Base-by-base conservation (phyloP, 2,113 vertebrate genomes). In the Bubo blakistoni region DNA sequence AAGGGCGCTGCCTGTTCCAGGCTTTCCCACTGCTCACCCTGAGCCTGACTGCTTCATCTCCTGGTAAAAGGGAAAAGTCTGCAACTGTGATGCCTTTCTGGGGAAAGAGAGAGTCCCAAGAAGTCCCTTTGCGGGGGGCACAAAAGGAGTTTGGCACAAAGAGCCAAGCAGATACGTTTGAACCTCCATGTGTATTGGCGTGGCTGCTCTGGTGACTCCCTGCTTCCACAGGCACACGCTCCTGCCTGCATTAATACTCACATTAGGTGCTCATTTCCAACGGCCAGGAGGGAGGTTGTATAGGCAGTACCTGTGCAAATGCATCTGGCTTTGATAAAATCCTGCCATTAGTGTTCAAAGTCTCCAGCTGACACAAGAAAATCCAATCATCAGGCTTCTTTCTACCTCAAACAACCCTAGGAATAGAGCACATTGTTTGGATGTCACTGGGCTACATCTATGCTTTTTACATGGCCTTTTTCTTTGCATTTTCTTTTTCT, bases 381-480 rank as follows among this genome's bases (percentile, higher is more conserved):
- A 96, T 42, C 19, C 82, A 83, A 32, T 65, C 65, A 85, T 66
- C 16, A 55, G 72, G 42, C 25, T 88, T 40, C 44, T 90, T 92
- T 93, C 95, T 71, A 87, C 92, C 94, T 96, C 90, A 93, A 72
- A 88, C 73, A 94, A 95, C 82, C 78, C 83, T 26, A 78, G 91
- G 91, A 95, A 81, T 77, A 77, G 51, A 90, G 32, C 74, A 80
- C 44, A 29, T 73, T 58, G 65, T 94, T 91, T 91, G 93, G 80
- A 67, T 1, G 1, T 90, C 72, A 44, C 47, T 38, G 94, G 81
- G 77, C 74, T 92, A 36, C 65, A 65, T 51, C 77, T 34, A 2
- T 46, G 72, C 36, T 85, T 94, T 92, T 87, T 78, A 84, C 58
- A 6, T 80, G 70, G 89, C 77, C 69, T 71, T 96, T 94, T 93